Conservation (phyloP, 2,113 vertebrate genomes). For the Azemiops feae region DNA sequence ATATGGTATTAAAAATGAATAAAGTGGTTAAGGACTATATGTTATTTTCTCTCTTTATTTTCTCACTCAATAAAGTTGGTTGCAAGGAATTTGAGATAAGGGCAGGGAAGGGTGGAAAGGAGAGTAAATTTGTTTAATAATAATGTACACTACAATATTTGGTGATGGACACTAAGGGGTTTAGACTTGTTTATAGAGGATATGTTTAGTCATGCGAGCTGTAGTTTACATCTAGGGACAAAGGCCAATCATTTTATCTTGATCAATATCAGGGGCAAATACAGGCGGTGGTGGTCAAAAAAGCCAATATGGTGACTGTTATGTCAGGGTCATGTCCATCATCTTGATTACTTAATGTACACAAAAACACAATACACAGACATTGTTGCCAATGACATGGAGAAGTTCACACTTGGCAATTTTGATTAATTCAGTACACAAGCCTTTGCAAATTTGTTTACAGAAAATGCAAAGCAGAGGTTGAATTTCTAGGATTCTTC, state of each 20-base stretch:
- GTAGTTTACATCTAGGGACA: not conserved
- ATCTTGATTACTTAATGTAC: not conserved
- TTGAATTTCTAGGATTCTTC: not conserved
- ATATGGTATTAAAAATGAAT: not conserved
- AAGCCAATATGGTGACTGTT: not conserved
- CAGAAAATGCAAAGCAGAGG: not conserved
- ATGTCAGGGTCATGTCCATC: not conserved
- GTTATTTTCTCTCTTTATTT: not conserved
- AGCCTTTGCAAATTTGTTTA: too few relatives aligned
- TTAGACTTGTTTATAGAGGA: not conserved
- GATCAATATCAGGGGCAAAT: not conserved
- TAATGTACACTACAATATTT: not conserved
- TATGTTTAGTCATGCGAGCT: not conserved
- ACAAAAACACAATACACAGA: not conserved
- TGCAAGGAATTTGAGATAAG: not conserved
- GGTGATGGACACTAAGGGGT: not conserved
- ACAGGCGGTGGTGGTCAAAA: not conserved
- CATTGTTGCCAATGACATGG: not conserved
- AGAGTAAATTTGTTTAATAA: not conserved
- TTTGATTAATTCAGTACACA: not conserved
- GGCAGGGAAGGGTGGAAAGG: not conserved
- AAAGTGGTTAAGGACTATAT: not conserved
- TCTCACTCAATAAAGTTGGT: not conserved
- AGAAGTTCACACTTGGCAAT: not conserved
- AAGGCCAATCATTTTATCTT: not conserved